Base-by-base conservation (phyloP, 2,113 vertebrate species). In the Silurus asotus region DNA sequence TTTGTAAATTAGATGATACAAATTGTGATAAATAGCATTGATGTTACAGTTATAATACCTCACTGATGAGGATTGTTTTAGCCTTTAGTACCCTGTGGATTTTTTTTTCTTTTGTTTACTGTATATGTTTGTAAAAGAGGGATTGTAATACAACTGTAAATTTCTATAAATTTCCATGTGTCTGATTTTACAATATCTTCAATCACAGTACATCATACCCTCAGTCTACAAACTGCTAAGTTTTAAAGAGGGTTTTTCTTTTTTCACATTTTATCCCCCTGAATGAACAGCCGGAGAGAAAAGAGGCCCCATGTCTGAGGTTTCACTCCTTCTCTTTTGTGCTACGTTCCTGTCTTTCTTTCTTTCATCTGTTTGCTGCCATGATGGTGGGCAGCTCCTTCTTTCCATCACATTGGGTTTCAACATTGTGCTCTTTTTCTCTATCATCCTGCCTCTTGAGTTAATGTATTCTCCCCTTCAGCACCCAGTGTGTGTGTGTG, bases 401-500 rank as follows among this genome's bases (percentile, higher is more conserved):
- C 84, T 85, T 85, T 78, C 84, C 84, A 17, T 85, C 84, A 85
- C 74, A 58, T 58, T 79, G 76, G 79, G 51, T 85, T 84, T 80
- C 77, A 79, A 75, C 82, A 82, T 70, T 82, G 64, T 78, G 51
- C 28, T 59, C 59, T 69, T 53, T 81, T 56, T 77, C 89, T 88
- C 58, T 53, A 25, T 82, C 45, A 59, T 86, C 67, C 69, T 62
- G 58, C 49, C 69, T 74, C 85, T 86, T 75, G 49, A 86, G 87
- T 87, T 92, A 91, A 93, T 91, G 89, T 92, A 91, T 93, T 92
- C 91, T 91, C 87, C 89, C 93, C 88, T 89, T 78, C 85, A 86
- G 89, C 90, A 91, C 92, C 91, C 48, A 86, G 92, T 89, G 90
- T 69, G 81, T 13, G 65, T 55, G 72, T 51, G 67, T 61, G 69